Evolutionary conservation across 2,888 invertebrate species (phyloP).

Genomic region (Metacarcinus magister): DNA sequence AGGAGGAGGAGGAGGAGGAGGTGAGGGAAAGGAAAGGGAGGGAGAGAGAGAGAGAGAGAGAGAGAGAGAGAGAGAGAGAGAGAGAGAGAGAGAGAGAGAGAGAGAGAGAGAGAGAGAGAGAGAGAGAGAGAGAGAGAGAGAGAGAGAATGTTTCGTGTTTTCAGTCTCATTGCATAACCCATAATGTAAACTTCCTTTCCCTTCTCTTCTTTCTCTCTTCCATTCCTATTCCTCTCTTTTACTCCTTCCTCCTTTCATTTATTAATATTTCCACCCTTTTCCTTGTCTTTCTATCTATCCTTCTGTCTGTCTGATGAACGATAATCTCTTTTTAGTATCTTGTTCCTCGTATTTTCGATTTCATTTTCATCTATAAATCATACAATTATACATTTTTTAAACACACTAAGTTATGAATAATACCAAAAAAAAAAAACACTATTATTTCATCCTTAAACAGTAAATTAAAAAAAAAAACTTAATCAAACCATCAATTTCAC

Average conservation of each 20-base stretch:
- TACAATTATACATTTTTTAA: no score
- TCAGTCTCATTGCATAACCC: not conserved
- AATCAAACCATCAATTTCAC: no score
- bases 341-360: not conserved
- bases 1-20: not conserved
- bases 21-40: not conserved
- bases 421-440: no score
- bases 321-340: not conserved
- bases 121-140: conserved; percentile 31
- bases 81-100: conserved; percentile 26
- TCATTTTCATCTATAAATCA: no score
- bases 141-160: not conserved
- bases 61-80: conserved; percentile 26
- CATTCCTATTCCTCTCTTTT: not conserved
- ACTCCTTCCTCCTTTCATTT: not conserved
- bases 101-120: not conserved
- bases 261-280: not conserved
- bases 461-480: no score
- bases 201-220: not conserved
- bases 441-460: no score
- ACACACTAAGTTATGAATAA: no score
- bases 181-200: not conserved
- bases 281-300: not conserved
- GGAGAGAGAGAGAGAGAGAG: not conserved
- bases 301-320: not conserved